Conservation (phyloP, 1,140 invertebrate species). For the Drosophila kurseongensis region DNA sequence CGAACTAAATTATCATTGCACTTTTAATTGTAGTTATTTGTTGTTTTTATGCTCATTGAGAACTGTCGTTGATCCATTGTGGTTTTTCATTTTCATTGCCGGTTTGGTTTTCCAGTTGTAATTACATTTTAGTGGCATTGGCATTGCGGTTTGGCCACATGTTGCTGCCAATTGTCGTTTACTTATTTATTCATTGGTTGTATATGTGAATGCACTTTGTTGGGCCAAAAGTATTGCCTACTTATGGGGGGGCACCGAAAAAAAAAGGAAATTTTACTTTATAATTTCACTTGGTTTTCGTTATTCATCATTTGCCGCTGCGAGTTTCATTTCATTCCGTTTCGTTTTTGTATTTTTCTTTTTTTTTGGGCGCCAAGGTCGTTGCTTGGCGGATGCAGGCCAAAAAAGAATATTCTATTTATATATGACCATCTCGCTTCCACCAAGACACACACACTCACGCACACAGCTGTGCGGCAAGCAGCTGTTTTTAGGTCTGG, state of each 20-base stretch:
- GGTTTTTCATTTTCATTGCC: conserved; percentile 13
- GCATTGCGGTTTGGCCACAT: conserved; percentile 43
- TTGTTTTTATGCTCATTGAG: conserved; percentile 4
- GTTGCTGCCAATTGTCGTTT: conserved; percentile 32
- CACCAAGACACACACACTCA: conserved; percentile 20
- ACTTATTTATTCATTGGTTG: conserved; percentile 13
- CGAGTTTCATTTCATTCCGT: conserved; percentile 41
- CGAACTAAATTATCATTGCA: conserved; percentile 5
- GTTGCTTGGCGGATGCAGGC: conserved; percentile 32
- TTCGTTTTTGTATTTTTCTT: not conserved
- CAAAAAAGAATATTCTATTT: conserved; percentile 29
- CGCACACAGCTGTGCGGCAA: conserved; percentile 34
- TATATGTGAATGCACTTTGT: conserved; percentile 3
- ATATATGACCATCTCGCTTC: conserved; percentile 37
- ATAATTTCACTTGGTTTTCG: not conserved
- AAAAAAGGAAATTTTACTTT: conserved; percentile 3
- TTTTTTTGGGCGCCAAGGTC: conserved; percentile 50
- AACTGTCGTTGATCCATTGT: conserved; percentile 23
- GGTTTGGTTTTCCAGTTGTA: conserved; percentile 14
- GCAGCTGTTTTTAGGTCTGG: conserved; percentile 58
- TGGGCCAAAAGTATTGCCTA: conserved; percentile 28
- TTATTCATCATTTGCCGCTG: conserved; percentile 20
- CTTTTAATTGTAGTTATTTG: not conserved
- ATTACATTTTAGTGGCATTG: conserved; percentile 35
- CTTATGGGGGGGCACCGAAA: conserved; percentile 20